phyloP scores from a whole-genome alignment of 2,888 invertebrate species.

The Tetrapedia diversipes region DNA sequence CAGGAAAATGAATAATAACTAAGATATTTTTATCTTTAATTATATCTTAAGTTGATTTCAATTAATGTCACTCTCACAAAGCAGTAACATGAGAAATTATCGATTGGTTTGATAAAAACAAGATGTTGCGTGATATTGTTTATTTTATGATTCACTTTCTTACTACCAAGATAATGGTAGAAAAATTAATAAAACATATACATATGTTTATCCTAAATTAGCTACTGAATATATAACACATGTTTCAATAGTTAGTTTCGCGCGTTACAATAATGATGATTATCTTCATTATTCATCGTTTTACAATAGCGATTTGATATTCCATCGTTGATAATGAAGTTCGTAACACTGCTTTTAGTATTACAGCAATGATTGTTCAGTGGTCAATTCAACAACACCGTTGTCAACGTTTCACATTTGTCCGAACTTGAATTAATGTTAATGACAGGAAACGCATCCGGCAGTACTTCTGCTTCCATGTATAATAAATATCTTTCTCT shows the following conservation, averaged over 20 bases:
- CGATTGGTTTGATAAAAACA: background rate
- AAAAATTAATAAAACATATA: background rate
- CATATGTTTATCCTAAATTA: background rate
- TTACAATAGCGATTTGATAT: slow-evolving; percentile 22
- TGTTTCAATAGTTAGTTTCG: background rate
- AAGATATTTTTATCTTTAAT: no score
- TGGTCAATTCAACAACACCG: background rate
- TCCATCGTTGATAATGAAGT: slow-evolving; percentile 4
- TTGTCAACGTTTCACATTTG: slow-evolving; percentile 12
- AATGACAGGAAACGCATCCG: slow-evolving; percentile 62
- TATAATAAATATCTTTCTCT: slow-evolving; percentile 14
- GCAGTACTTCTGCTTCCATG: slow-evolving; percentile 35
- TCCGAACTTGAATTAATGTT: slow-evolving; percentile 39
- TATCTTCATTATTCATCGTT: background rate
- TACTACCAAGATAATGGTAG: background rate
- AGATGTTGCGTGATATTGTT: background rate
- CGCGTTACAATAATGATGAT: background rate
- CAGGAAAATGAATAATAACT: no score
- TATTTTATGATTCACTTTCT: background rate
- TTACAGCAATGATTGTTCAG: background rate
- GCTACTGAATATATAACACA: no score
- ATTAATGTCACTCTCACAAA: background rate
- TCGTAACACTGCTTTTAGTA: background rate
- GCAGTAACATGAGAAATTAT: background rate
- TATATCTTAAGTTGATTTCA: no score